These are phyloP conservation scores for Trichopria drosophilae DNA, from an alignment of 2,888 invertebrate species.

Conservation along the genomic window DNA sequence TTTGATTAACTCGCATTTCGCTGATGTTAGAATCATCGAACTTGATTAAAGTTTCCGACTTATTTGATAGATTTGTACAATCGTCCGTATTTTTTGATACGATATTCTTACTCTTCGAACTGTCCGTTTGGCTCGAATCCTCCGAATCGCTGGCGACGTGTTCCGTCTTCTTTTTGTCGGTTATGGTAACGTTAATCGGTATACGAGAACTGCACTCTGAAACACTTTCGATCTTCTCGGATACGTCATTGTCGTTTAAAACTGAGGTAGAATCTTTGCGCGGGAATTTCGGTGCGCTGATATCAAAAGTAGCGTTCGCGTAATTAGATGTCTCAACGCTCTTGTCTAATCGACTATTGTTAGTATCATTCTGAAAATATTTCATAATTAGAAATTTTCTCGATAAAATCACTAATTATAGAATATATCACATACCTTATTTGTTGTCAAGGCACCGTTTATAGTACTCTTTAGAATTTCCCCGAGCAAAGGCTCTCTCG, in stretches of 20 bases:
- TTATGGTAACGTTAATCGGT: constrained; percentile 55
- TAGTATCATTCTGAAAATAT: constrained; percentile 46
- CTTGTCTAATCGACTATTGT: constrained; percentile 44
- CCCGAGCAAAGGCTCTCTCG: constrained; percentile 53
- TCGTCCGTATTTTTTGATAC: constrained; percentile 10
- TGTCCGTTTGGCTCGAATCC: constrained; percentile 31
- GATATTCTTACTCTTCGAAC: constrained; percentile 21
- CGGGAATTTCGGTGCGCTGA: constrained; percentile 49
- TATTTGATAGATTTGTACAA: constrained; percentile 40
- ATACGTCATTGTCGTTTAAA: constrained; percentile 47
- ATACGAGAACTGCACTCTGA: constrained; percentile 45
- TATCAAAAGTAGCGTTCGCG: constrained; percentile 53
- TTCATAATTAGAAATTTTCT: too few species aligned
- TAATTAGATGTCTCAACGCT: constrained; percentile 43
- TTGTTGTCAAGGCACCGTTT: constrained; percentile 51
- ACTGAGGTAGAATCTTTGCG: constrained; percentile 42
- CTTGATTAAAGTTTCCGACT: constrained; percentile 47
- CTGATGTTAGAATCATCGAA: constrained; percentile 48
- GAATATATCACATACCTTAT: too few species aligned
- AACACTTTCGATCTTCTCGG: constrained; percentile 45
- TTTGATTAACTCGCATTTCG: constrained; percentile 45
- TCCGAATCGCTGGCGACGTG: constrained; percentile 26
- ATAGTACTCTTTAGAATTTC: constrained; percentile 54
- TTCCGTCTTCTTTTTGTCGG: constrained; percentile 45
- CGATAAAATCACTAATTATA: too few species aligned